These are phyloP conservation scores for Phoeniculus purpureus DNA, from an alignment of 2,797 vertebrate species.

Conservation along the genomic window DNA sequence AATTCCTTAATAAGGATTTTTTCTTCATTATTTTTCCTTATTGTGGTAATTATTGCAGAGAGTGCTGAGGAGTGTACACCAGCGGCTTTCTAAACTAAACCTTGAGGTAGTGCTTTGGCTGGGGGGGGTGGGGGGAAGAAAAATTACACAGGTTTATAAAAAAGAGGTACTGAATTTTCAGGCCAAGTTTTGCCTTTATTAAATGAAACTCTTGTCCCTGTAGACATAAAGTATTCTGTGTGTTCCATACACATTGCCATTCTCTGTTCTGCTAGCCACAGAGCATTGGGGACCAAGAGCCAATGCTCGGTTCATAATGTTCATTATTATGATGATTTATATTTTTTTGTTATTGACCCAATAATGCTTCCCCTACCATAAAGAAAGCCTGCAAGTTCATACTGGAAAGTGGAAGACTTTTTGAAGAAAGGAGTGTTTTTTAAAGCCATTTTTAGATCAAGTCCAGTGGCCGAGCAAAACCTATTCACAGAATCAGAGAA, in stretches of 20 bases:
- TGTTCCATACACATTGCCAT: background rate
- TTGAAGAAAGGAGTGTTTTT: background rate
- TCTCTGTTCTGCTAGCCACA: background rate
- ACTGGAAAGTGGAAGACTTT: background rate
- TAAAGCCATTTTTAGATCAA: background rate
- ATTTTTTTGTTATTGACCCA: background rate
- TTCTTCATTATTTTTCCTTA: background rate
- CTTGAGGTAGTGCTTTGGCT: background rate
- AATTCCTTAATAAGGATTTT: background rate
- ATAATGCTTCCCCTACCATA: background rate
- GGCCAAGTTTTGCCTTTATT: background rate
- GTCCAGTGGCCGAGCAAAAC: background rate
- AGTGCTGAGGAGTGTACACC: background rate
- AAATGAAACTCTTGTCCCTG: background rate
- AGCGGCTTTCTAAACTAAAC: background rate
- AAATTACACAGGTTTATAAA: background rate
- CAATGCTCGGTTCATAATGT: background rate
- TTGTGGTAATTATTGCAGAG: background rate
- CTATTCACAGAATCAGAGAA: too few relatives aligned
- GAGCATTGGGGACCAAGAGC: rapidly evolving
- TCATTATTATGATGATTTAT: background rate
- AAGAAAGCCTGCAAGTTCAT: background rate
- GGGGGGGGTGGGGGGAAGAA: background rate
- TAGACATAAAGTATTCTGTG: background rate
- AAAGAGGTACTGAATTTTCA: background rate